phyloP scores from a whole-genome alignment of 2,888 invertebrate genomes.

The Microctonus aethiopoides region DNA sequence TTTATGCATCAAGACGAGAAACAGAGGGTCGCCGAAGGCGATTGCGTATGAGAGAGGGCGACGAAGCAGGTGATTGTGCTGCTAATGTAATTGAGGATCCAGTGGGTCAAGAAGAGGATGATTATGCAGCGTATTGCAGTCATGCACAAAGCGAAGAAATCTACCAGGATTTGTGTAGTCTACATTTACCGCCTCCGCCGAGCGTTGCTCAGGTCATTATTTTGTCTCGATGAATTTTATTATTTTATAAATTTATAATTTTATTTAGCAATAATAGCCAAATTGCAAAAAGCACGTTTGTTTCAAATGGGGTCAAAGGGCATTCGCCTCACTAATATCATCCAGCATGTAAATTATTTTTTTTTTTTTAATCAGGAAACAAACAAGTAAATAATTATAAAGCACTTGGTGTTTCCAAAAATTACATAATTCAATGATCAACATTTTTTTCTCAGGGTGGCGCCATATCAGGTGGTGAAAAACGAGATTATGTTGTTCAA shows the following conservation, averaged over 20 bases:
- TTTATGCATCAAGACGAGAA: constrained; percentile 60
- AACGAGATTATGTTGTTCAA: constrained; percentile 91
- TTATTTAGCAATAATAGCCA: not conserved
- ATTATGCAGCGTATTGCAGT: constrained; percentile 77
- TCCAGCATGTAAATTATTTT: constrained; percentile 7
- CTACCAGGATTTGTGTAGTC: constrained; percentile 92
- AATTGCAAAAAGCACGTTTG: constrained; percentile 5
- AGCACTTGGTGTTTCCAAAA: not conserved
- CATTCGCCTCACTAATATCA: not conserved
- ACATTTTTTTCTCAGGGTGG: constrained; percentile 49
- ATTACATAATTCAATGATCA: not conserved
- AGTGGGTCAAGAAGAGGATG: constrained; percentile 69
- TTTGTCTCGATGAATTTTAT: constrained; percentile 42
- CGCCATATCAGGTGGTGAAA: constrained; percentile 72
- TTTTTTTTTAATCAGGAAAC: too few species aligned
- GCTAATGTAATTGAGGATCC: constrained; percentile 55
- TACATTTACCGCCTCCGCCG: constrained; percentile 71
- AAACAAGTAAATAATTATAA: not conserved
- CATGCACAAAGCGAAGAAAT: constrained; percentile 89
- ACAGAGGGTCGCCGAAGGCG: constrained; percentile 63
- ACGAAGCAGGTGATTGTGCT: constrained; percentile 56
- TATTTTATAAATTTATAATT: constrained; percentile 7
- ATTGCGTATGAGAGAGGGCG: constrained; percentile 60
- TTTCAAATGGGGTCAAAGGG: constrained; percentile 10
- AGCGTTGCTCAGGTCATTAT: constrained; percentile 63